phyloP scores from a whole-genome alignment of 2,888 invertebrate species.

The Drosophila diplacantha region DNA sequence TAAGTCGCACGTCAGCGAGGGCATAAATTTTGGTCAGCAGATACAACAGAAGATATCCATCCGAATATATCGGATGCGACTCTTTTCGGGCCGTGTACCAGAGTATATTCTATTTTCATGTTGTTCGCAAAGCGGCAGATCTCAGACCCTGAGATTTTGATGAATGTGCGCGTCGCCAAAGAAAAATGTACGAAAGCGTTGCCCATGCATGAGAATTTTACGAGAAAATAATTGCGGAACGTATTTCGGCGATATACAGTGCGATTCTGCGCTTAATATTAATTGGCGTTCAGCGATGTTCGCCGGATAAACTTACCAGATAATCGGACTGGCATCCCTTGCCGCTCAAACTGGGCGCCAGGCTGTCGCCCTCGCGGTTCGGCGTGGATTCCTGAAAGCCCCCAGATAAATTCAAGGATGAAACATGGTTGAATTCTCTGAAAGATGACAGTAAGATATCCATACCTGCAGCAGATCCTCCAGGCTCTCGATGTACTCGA shows the following conservation, averaged over 20 bases:
- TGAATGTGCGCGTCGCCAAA: conserved; percentile 72
- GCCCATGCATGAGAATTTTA: conserved; percentile 71
- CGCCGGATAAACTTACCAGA: conserved; percentile 74
- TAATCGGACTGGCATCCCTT: conserved; percentile 76
- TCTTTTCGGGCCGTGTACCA: conserved; percentile 12
- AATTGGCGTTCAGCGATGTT: conserved; percentile 63
- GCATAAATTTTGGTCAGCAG: conserved; percentile 63
- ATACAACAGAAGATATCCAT: conserved; percentile 33
- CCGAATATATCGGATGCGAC: conserved; percentile 27
- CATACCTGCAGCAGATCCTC: conserved; percentile 87
- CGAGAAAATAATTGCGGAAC: conserved; percentile 73
- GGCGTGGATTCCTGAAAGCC: conserved; percentile 75
- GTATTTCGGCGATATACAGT: conserved; percentile 38
- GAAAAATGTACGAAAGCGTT: conserved; percentile 70
- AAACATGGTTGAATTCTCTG: not conserved
- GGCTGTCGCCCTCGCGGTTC: conserved; percentile 74
- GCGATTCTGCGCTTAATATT: conserved; percentile 54
- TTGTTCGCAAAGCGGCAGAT: conserved; percentile 34
- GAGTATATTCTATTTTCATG: conserved; percentile 64
- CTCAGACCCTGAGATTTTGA: conserved; percentile 66
- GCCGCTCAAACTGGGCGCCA: conserved; percentile 73
- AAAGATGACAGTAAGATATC: not conserved
- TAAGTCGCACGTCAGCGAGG: conserved; percentile 63
- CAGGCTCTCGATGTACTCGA: conserved; percentile 96
- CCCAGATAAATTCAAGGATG: conserved; percentile 5